These are phyloP conservation scores for Pangasius sanitwongsei DNA, from an alignment of 2,797 vertebrate genomes.

Conservation along the genomic window DNA sequence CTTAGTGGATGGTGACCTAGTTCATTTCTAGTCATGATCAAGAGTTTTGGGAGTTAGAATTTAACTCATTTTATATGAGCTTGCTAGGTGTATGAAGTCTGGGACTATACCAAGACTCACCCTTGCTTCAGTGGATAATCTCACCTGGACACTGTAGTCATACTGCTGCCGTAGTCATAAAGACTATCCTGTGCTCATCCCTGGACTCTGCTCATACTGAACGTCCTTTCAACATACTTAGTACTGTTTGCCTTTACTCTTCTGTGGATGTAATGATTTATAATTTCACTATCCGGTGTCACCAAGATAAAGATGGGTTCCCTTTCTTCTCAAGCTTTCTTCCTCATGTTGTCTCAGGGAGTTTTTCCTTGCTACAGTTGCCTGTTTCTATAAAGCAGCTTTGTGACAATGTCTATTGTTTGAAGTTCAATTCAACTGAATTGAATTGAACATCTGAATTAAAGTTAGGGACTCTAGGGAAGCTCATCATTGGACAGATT, in stretches of 20 bases:
- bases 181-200: background rate
- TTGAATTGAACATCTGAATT: background rate
- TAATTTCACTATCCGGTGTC: background rate
- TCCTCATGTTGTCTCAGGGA: no score
- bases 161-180: background rate
- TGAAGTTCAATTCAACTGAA: background rate
- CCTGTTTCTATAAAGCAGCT: background rate
- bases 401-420: background rate
- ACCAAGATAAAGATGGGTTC: no score
- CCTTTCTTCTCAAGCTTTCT: no score
- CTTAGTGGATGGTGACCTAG: background rate
- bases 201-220: background rate
- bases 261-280: background rate
- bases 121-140: background rate
- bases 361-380: background rate
- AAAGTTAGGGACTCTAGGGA: background rate
- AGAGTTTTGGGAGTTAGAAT: background rate
- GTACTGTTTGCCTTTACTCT: background rate
- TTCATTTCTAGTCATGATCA: background rate
- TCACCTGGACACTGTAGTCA: background rate
- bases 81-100: background rate
- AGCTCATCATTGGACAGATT: background rate
- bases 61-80: background rate
- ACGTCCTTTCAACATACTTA: background rate
- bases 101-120: background rate